A percentile compares a stretch with the other conserved stretches of the same genome.
Evolutionary conservation across 2,113 vertebrate genomes (phyloP).

Genomic region (Aspiorhynchus laticeps): DNA sequence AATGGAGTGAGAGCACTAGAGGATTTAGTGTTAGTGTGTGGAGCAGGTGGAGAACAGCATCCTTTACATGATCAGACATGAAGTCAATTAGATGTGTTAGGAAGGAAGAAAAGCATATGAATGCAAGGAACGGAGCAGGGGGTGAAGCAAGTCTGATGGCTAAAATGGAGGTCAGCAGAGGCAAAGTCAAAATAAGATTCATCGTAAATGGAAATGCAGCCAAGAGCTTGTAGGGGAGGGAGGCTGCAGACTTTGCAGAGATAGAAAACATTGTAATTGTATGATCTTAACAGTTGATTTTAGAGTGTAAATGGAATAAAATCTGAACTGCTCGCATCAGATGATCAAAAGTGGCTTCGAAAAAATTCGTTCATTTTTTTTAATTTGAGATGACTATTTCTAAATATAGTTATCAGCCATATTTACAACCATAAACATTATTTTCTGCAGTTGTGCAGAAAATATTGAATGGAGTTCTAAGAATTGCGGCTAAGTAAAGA

Average conservation of each 20-base stretch:
- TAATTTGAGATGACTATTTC: not conserved
- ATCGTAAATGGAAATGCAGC: slow-evolving; percentile 40
- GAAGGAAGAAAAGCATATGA: slow-evolving; percentile 56
- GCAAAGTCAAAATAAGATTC: slow-evolving; percentile 50
- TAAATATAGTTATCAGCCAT: not conserved
- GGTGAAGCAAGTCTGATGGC: slow-evolving; percentile 33
- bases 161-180: slow-evolving; percentile 54
- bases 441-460: not conserved
- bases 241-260: slow-evolving; percentile 10
- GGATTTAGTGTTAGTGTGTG: slow-evolving; percentile 78
- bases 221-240: slow-evolving; percentile 26
- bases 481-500: not conserved
- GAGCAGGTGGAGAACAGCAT: slow-evolving; percentile 78
- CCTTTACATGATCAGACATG: slow-evolving; percentile 79
- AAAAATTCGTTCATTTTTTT: not conserved
- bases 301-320: slow-evolving; percentile 1
- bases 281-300: slow-evolving; percentile 9
- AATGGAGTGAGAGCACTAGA: slow-evolving; percentile 82
- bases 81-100: slow-evolving; percentile 83
- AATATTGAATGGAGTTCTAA: not conserved
- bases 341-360: not conserved
- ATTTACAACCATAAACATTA: not conserved
- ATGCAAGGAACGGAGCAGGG: slow-evolving; percentile 37
- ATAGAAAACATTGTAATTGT: not conserved
- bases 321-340: not conserved